A percentile compares a stretch with the other conserved stretches of the same genome.
Evolutionary conservation across 2,797 vertebrate species (phyloP).

Genomic region (Picus viridis): DNA sequence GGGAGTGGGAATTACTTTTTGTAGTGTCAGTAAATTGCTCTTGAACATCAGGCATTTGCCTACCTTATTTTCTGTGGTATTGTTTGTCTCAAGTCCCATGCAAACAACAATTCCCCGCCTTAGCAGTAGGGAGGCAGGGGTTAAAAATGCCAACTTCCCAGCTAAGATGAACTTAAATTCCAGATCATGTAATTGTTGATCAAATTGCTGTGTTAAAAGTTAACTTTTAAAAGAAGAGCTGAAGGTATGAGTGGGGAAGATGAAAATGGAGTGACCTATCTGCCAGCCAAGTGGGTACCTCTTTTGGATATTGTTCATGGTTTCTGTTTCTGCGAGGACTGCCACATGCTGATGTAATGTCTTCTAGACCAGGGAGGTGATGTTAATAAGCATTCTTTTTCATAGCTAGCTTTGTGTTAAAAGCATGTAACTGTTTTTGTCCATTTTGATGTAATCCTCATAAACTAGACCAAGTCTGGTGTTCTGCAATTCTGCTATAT

Average conservation of each 20-base stretch:
- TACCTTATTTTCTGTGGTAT: fast-evolving
- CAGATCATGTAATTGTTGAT: neutral
- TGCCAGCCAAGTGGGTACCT: neutral
- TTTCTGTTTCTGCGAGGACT: neutral
- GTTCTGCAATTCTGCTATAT: neutral
- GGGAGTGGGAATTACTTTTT: neutral
- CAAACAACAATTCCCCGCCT: neutral
- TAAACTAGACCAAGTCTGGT: too few relatives aligned
- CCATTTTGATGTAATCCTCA: fast-evolving
- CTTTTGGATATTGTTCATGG: too few relatives aligned
- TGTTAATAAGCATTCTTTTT: neutral
- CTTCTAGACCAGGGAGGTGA: neutral
- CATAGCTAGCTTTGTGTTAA: neutral
- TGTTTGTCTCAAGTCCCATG: neutral
- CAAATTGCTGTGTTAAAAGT: neutral
- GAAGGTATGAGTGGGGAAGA: neutral
- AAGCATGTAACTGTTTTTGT: neutral
- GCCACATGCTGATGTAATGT: neutral
- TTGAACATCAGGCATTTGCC: neutral
- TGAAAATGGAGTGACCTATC: neutral
- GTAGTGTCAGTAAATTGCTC: neutral
- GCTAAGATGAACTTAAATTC: neutral
- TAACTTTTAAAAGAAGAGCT: neutral
- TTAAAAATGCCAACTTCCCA: neutral
- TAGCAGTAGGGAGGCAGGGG: too few relatives aligned